Conservation (phyloP, 2,797 vertebrate species). For the Pseudocheirus occidentalis region DNA sequence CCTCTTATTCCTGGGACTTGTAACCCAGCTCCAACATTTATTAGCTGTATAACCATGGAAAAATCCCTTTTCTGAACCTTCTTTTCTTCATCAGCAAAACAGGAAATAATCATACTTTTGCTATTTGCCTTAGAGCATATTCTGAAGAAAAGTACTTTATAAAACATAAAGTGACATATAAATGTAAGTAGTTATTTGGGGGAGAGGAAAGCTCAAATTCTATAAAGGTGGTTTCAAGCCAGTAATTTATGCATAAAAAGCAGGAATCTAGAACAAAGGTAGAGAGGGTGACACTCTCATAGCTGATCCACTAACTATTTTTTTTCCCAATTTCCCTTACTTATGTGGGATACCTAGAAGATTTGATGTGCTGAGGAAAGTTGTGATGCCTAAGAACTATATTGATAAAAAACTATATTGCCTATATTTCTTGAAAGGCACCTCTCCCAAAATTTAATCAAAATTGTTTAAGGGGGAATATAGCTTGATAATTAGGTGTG, state of each 20-base stretch:
- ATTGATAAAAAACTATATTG: no score
- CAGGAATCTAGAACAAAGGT: not conserved
- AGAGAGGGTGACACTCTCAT: not conserved
- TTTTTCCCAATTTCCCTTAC: not conserved
- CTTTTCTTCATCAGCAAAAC: not conserved
- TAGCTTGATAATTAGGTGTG: not conserved
- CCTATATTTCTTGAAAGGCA: not conserved
- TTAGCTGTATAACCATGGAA: not conserved
- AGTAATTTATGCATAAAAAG: not conserved
- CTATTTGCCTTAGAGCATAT: not conserved
- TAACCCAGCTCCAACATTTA: not conserved
- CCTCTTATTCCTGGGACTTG: constrained; percentile 42
- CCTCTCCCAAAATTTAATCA: not conserved
- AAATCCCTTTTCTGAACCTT: not conserved
- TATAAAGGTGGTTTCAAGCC: not conserved
- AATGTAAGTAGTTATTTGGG: not conserved
- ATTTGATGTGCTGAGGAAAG: not conserved
- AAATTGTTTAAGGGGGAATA: not conserved
- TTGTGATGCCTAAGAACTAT: not conserved
- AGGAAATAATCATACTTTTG: not conserved
- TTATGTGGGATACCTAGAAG: not conserved
- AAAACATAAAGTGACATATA: constrained; percentile 40
- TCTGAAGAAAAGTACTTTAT: not conserved
- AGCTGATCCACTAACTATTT: not conserved
- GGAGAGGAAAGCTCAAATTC: not conserved